phyloP scores from a whole-genome alignment of 2,113 vertebrate species.

The Petaurus breviceps region DNA sequence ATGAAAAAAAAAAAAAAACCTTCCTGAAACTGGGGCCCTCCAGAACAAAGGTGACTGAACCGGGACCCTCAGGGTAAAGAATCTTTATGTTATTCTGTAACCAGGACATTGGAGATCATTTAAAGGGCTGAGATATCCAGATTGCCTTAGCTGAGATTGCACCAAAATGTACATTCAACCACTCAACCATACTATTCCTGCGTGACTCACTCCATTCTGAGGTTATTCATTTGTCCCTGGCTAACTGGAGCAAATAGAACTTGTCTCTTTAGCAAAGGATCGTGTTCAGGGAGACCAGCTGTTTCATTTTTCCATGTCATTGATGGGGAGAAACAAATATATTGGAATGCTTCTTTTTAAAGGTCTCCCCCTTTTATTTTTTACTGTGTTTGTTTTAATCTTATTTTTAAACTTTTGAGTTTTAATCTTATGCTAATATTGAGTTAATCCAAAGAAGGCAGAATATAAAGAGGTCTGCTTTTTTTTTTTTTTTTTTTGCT shows the following conservation, averaged over 20 bases:
- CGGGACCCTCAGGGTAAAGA: not conserved
- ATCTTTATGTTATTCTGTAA: not conserved
- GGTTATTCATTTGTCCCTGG: conserved; percentile 34
- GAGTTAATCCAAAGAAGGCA: not conserved
- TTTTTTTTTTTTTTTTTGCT: too few relatives aligned
- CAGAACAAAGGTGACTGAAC: not conserved
- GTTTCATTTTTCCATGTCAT: conserved; percentile 54
- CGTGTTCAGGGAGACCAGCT: conserved; percentile 31
- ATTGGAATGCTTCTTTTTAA: not conserved
- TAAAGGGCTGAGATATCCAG: not conserved
- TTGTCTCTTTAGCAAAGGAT: conserved; percentile 23
- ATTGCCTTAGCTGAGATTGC: not conserved
- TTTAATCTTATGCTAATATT: not conserved
- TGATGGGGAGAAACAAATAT: conserved; percentile 49
- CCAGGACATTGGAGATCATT: not conserved
- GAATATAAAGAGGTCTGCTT: not conserved
- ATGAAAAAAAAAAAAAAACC: not conserved
- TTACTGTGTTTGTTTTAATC: not conserved
- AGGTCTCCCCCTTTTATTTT: not conserved
- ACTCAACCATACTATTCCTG: conserved; percentile 16
- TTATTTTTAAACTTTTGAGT: not conserved
- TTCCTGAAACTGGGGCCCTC: not conserved
- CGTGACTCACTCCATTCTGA: not conserved
- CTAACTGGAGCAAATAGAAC: conserved; percentile 58
- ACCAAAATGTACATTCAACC: conserved; percentile 22